A percentile compares a stretch with the other conserved stretches of the same genome.
Conservation (phyloP, 1,140 invertebrate genomes). For the Leptinotarsa defecta region DNA sequence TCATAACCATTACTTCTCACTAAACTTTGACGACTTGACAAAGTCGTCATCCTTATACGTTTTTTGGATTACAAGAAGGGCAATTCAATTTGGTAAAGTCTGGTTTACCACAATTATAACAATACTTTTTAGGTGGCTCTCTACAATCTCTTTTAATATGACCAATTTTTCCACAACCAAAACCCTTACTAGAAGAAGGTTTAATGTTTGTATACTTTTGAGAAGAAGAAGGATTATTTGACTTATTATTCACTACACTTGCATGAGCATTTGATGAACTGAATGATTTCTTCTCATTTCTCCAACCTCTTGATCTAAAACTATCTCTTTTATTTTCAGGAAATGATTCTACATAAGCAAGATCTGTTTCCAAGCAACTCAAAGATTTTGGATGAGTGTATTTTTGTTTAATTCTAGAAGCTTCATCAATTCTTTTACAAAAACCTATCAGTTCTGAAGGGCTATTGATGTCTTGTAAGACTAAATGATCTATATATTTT, state of each 20-base stretch:
- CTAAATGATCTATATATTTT: conserved; percentile 5
- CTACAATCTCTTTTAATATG: neutral
- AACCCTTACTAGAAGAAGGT: neutral
- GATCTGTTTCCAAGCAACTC: neutral
- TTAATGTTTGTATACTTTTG: neutral
- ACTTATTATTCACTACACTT: neutral
- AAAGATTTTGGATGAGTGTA: neutral
- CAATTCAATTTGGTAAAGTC: neutral
- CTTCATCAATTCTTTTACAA: conserved; percentile 4
- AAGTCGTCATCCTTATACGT: neutral
- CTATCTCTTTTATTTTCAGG: neutral
- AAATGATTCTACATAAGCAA: neutral
- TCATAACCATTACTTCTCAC: no score
- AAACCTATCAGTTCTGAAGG: neutral
- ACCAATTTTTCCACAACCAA: neutral
- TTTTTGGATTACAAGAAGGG: conserved; percentile 4
- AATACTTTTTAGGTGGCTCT: neutral
- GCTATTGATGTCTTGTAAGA: neutral
- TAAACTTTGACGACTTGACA: no score
- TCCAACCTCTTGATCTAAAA: neutral
- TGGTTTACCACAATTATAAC: conserved; percentile 1
- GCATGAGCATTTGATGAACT: neutral
- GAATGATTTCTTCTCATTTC: neutral
- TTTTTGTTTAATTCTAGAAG: no score
- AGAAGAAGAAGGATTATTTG: neutral